A percentile compares a stretch with the other conserved stretches of the same genome.
phyloP scores from a whole-genome alignment of 2,113 vertebrate species.

The Enhydra lutris region DNA sequence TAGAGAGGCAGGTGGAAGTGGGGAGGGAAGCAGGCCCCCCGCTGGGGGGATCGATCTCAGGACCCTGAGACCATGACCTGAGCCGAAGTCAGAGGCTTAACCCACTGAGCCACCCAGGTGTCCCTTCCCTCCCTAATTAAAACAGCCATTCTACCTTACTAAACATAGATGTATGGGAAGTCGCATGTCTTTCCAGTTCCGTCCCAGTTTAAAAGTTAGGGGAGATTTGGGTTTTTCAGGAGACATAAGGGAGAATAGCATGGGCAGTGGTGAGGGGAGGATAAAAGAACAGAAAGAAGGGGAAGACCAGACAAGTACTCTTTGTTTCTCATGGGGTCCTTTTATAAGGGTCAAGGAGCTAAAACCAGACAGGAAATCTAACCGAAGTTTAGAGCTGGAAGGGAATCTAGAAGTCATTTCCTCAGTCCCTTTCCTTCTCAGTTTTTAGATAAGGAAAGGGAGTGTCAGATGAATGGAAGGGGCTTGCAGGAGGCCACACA shows the following conservation, averaged over 20 bases:
- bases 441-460: neutral
- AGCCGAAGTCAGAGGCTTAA: no score
- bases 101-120: no score
- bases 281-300: neutral
- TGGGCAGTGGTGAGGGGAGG: neutral
- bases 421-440: neutral
- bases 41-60: no score
- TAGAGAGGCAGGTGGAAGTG: no score
- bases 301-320: neutral
- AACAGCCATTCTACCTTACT: slow-evolving; percentile 36
- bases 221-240: neutral
- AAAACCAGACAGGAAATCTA: neutral
- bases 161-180: slow-evolving; percentile 10
- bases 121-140: slow-evolving; percentile 57
- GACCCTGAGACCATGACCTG: no score
- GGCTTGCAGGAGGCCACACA: neutral
- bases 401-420: neutral
- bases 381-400: neutral
- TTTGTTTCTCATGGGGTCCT: neutral
- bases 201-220: slow-evolving; percentile 26
- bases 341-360: neutral
- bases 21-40: no score
- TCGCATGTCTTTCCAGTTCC: neutral
- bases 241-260: neutral
- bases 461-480: neutral